Base-by-base conservation (phyloP, 2,113 vertebrate genomes). In the Scomber japonicus region DNA sequence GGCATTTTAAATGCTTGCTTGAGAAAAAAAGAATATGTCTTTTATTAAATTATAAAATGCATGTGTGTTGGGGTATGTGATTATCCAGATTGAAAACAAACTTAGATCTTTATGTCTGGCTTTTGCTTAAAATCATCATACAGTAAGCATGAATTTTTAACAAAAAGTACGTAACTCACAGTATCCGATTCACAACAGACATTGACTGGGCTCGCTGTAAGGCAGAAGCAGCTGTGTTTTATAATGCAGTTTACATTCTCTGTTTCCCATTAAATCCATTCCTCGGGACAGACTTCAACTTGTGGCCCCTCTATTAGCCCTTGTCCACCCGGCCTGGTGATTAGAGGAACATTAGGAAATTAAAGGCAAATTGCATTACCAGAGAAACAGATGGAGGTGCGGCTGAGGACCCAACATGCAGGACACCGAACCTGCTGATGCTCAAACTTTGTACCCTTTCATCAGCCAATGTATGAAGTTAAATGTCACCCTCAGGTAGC, bases 331-430 rank as follows among this genome's bases (percentile, higher is more conserved):
- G 74, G 86, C 76, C 84, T 85, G 90, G 88, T 94, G 92, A 95
- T 95, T 95, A 95, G 93, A 93, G 87, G 89, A 93, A 92, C 94
- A 94, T 95, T 95, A 95, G 93, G 92, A 94, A 95, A 95, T 95
- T 94, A 95, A 94, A 93, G 93, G 88, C 81, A 94, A 95, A 95
- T 95, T 95, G 91, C 89, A 93, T 95, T 95, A 95, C 78, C 64
- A 90, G 91, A 86, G 80, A 93, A 94, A 91, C 94, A 95, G 94
- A 94, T 91, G 92, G 92, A 93, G 78, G 86, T 87, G 91, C 88
- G 85, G 85, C 85, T 78, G 78, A 86, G 87, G 88, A 80, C 72
- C 83, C 78, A 88, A 89, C 84, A 90, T 90, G 71, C 82, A 84
- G 88, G 83, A 87, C 86, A 71, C 24, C 68, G 70, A 93, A 90